Evolutionary conservation across 2,113 vertebrate species (phyloP), one percentile per base, ranked within the genome.

Genomic region (Sinocyclocheilus grahami): DNA sequence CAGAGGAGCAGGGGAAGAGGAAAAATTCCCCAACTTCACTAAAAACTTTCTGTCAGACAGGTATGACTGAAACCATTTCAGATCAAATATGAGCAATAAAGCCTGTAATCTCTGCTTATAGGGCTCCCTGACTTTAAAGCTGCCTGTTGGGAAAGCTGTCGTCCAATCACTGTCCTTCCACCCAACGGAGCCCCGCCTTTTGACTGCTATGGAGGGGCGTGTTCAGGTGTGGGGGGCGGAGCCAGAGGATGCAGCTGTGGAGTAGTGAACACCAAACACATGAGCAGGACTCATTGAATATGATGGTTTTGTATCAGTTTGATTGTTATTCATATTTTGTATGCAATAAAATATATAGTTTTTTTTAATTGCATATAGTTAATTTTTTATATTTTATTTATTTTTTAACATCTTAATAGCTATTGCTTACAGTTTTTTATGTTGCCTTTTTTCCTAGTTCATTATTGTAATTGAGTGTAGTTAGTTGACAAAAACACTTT

Each of bases 161-260:
- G 96, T 99, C 13, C 97, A 98, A 89, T 98, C 97, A 0, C 71
- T 99, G 88, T 93, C 96, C 72, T 98, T 96, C 92, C 98, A 98
- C 86, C 98, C 97, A 0, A 89, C 91, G 0, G 95, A 97, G 89
- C 90, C 96, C 77, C 91, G 93, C 85, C 95, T 98, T 69, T 94
- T 99, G 22, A 95, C 95, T 0, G 95, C 97, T 82, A 94, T 93
- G 22, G 95, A 96, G 87, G 96, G 96, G 33, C 90, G 86, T 3
- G 83, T 98, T 72, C 96, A 97, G 80, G 93, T 97, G 81, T 99
- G 98, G 98, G 93, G 94, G 2, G 93, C 92, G 27, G 95, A 96
- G 65, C 87, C 90, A 3, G 95, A 95, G 2, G 94, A 95, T 37
- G 79, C 90, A 0, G 90, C 94, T 24, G 93, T 86, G 1, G 87